Evolutionary conservation across 2,797 vertebrate species (phyloP), one percentile per base, ranked within the genome.

Genomic region (Dromococcyx pavoninus): DNA sequence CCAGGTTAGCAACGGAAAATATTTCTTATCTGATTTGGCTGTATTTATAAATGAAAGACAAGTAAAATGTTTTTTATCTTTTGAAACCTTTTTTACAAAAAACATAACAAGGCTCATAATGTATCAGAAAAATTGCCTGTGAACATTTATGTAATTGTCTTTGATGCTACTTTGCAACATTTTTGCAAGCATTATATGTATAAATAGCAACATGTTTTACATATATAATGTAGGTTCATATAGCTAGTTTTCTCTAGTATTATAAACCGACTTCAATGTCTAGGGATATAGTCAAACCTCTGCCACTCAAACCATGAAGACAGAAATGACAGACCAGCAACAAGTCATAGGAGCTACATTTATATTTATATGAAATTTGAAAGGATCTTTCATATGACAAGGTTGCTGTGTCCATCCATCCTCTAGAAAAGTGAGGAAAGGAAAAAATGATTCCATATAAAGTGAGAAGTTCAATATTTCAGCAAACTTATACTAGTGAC

Each of bases 1-100:
- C 32, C 90, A 93, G 86, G 87, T 94, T 96, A 94, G 77, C 85
- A 88, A 58, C 95, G 97, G 97, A 98, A 98, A 98, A 95, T 96
- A 97, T 97, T 97, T 93, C 96, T 93, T 97, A 98, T 98, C 97
- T 97, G 97, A 97, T 97, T 91, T 97, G 97, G 95, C 95, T 95
- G 41, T 64, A 66, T 93, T 93, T 97, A 37, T 89, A 82, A 89
- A 77, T 95, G 89, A 96, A 96, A 97, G 83, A 95, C 89, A 92
- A 44, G 84, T 90, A 91, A 88, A 93, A 94, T 82, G 28, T 60
- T 96, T 61, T 92, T 91, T 94, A 92, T 87, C 93, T 86, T 93
- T 93, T 70, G 62, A 93, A 92, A 93, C 80, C 92, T 77, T 92
- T 58, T 94, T 90, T 89, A 93, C 43, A 74, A 96, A n/a, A 93